A percentile compares a stretch with the other conserved stretches of the same genome.
phyloP scores from a whole-genome alignment of 2,888 invertebrate species.

The Erynnis tages region DNA sequence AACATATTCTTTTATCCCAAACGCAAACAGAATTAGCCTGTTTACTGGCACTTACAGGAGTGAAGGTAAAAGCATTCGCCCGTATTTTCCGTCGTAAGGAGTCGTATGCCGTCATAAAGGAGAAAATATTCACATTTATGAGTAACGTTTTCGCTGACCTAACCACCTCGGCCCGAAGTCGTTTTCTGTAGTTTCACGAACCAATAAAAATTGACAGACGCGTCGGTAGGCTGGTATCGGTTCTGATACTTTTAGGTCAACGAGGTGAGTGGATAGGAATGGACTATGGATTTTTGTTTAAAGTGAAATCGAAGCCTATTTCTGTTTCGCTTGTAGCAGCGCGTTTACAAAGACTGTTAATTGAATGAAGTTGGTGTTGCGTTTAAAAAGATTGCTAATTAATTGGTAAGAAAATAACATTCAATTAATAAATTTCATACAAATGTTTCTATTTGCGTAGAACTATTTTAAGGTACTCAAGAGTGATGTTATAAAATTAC shows the following conservation, averaged over 20 bases:
- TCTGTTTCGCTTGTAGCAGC: neutral
- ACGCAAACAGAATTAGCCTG: neutral
- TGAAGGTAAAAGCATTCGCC: conserved; percentile 16
- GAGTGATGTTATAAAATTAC: too few species aligned
- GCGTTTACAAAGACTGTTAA: neutral
- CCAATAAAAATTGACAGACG: conserved; percentile 35
- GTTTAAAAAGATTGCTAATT: too few species aligned
- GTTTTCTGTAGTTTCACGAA: conserved; percentile 31
- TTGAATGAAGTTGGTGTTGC: too few species aligned
- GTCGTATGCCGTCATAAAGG: conserved; percentile 17
- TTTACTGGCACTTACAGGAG: conserved; percentile 1
- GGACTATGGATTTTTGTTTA: conserved; percentile 8
- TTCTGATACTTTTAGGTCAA: conserved; percentile 20
- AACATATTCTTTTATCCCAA: too few species aligned
- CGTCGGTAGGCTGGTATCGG: conserved; percentile 20
- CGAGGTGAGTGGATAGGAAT: conserved; percentile 10
- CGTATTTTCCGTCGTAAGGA: conserved; percentile 14
- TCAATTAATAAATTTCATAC: too few species aligned
- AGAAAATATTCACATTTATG: conserved; percentile 32
- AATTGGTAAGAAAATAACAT: too few species aligned
- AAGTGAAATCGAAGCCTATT: neutral
- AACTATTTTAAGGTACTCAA: too few species aligned
- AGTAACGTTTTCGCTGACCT: conserved; percentile 31
- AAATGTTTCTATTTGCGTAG: too few species aligned
- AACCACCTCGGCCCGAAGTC: conserved; percentile 33